Evolutionary conservation across 2,797 vertebrate species (phyloP).

Genomic region (Borostomias antarcticus): DNA sequence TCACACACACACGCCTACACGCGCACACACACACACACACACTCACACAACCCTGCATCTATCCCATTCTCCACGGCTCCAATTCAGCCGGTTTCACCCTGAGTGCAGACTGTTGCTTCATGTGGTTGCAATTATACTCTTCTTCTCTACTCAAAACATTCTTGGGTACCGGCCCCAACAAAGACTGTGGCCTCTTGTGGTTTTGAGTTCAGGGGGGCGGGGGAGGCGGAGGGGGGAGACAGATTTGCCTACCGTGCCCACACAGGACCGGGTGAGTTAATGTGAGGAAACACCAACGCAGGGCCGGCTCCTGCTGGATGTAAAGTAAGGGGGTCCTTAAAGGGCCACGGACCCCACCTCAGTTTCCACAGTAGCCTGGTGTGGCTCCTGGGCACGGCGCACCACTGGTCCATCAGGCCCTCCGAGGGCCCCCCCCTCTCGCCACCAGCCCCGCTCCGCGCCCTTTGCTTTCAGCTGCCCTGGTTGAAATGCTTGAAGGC

Average conservation of each 20-base stretch:
- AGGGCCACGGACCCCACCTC: slow-evolving; percentile 41
- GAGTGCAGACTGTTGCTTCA: slow-evolving; percentile 62
- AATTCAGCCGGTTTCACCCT: slow-evolving; percentile 48
- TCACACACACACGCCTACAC: slow-evolving; percentile 4
- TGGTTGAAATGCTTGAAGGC: neutral
- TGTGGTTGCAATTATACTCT: slow-evolving; percentile 70
- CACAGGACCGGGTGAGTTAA: slow-evolving; percentile 38
- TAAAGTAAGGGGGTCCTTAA: slow-evolving; percentile 24
- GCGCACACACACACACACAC: slow-evolving; percentile 9
- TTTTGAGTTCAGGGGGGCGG: slow-evolving; percentile 25
- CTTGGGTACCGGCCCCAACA: slow-evolving; percentile 60
- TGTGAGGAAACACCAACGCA: slow-evolving; percentile 49
- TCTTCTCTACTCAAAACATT: slow-evolving; percentile 61
- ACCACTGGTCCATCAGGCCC: slow-evolving; percentile 23
- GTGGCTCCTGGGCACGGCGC: slow-evolving; percentile 17
- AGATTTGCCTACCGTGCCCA: slow-evolving; percentile 45
- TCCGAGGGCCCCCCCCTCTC: slow-evolving; percentile 8
- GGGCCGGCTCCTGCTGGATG: neutral
- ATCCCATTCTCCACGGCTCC: neutral
- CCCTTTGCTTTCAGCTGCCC: slow-evolving; percentile 5
- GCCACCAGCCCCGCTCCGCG: slow-evolving; percentile 11
- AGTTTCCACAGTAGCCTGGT: slow-evolving; percentile 14
- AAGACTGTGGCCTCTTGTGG: slow-evolving; percentile 59
- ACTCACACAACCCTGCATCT: slow-evolving; percentile 11
- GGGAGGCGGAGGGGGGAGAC: slow-evolving; percentile 5